Base-by-base conservation (phyloP, 2,797 vertebrate species). In the Rhinophrynus dorsalis region DNA sequence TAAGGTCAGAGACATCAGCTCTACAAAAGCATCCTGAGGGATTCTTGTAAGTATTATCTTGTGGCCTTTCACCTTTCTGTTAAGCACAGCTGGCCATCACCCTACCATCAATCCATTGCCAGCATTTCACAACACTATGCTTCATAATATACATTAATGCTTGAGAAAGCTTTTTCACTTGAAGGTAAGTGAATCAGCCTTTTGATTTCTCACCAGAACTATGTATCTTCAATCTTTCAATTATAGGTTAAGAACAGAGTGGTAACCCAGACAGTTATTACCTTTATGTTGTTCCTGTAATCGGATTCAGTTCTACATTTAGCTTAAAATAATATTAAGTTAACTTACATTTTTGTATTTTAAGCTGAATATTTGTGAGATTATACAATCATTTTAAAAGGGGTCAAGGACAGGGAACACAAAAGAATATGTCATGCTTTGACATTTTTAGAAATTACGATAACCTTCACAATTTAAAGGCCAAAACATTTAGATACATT, bases 181-280 rank as follows among this genome's bases (percentile, higher is more conserved):
- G 78, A 80, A 85, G 77, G 80, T 83, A 83, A 89, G 79, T 83
- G 84, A 86, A 83, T 84, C 82, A 83, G 84, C 78, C 81, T 84
- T 85, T 84, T 81, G 79, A 85, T 82, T 88, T 86, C 78, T 88
- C 64, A 6, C 64, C 83, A 84, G 81, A 87, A 78, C 77, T 84
- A 83, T 85, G 87, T 88, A 88, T 87, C 86, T 86, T 84, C 80
- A 82, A 84, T 88, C 81, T 88, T 89, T 88, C 86, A 87, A 88
- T 89, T 89, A 89, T 88, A 89, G 90, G 86, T 90, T 85, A 89
- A 76, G 83, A 85, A 84, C 84, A 83, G 74, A 71, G 75, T 67
- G 78, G 67, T 78, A 77, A 74, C 48, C 64, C 67, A 76, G 75
- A 44, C 56, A 38, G 80, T 83, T 84, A 68, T 85, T 83, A 82